phyloP scores from a whole-genome alignment of 2,113 vertebrate genomes.

The Pedionomus torquatus region DNA sequence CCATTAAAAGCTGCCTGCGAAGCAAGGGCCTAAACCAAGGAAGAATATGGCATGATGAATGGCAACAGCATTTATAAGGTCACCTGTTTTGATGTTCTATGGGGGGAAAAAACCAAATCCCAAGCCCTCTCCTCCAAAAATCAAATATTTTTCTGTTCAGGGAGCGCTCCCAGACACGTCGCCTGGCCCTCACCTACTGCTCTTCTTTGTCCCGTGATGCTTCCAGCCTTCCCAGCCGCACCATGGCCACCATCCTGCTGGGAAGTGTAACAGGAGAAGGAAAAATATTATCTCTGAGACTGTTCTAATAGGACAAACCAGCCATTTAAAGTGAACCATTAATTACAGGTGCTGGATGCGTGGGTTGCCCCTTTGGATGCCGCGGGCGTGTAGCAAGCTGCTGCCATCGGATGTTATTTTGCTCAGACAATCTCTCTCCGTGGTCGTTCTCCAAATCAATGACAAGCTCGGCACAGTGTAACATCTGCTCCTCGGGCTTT shows the following conservation, averaged over 20 bases:
- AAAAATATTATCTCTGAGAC: background rate
- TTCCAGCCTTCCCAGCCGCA: background rate
- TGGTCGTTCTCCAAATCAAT: background rate
- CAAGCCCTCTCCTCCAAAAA: background rate
- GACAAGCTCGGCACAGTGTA: background rate
- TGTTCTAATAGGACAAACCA: background rate
- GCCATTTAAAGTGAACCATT: background rate
- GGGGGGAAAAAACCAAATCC: too few species aligned
- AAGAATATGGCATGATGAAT: background rate
- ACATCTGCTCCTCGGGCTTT: background rate
- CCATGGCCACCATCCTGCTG: background rate
- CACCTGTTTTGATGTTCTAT: background rate
- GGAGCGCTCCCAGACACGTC: background rate
- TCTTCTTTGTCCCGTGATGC: fast-evolving
- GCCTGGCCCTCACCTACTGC: background rate
- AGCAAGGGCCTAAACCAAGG: background rate
- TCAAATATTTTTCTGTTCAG: background rate
- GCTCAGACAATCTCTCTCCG: background rate
- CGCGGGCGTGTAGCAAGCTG: background rate
- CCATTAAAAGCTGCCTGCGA: background rate
- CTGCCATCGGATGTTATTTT: background rate
- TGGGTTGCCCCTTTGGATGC: background rate
- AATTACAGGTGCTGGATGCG: background rate
- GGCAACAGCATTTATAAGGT: background rate
- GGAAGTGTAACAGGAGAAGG: background rate